Base-by-base conservation (phyloP, 2,888 invertebrate genomes). In the Harpalus rubripes region DNA sequence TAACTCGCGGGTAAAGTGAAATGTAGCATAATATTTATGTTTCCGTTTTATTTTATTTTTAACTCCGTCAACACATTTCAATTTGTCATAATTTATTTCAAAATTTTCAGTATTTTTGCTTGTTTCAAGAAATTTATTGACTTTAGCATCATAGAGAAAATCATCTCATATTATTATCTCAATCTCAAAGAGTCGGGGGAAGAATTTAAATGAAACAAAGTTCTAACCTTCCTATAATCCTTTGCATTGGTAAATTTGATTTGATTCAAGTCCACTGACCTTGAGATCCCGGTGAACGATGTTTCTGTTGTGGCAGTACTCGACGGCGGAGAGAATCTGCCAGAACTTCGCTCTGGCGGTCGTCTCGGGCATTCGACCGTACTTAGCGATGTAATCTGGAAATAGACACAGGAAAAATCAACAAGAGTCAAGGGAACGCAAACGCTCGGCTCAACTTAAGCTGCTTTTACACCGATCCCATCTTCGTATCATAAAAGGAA, bases 231-330 rank as follows among this genome's bases (percentile, higher is more conserved):
- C 63, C 63, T 22, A 26, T 63, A 63, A 63, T 63, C 63, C 63
- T 22, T 18, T 63, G 63, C 22, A 10, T 12, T 52, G 26, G 15
- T 12, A 63, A 63, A 63, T 63, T 18, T 8, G 18, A 7, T 18
- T 22, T 22, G 22, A 63, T 74, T 74, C 72, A 74, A 74, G 44
- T 74, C 72, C 44, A 87, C 89, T 89, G 90, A 95, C 95, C 94
- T 99, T 99, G 90, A 99, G 95, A 93, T 99, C 99, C 90, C 99
- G 94, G 92, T 99, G 99, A 82, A 99, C 98, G 89, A 99, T 96
- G 89, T 96, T 95, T 89, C 96, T 94, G 88, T 96, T 96, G 91
- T 99, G 99, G 90, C 98, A 98, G 92, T 99, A 99, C 91, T 98
- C 97, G 86, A 99, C 98, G 81, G 99, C 99, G 18, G 97, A 96